Evolutionary conservation across 2,888 invertebrate species (phyloP), one percentile per base, ranked within the genome.

Genomic region (Rhagium mordax): DNA sequence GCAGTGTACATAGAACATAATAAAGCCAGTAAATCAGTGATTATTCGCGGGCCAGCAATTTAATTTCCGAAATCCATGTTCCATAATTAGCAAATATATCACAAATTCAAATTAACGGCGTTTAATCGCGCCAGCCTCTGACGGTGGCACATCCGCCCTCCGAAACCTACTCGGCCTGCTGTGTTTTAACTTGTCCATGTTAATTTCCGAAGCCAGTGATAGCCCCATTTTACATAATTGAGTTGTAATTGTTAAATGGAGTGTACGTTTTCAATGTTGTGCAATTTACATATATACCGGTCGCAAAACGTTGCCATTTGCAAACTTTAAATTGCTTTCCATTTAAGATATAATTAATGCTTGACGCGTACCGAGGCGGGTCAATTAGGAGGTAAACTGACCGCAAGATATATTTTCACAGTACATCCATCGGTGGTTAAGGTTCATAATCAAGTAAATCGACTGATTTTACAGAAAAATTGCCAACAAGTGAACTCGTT

Each of bases 231-330:
- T 87, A 82, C 87, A 87, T 87, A 87, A 87, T 87, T 87, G 87
- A 87, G 85, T 87, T 86, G 85, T 87, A 86, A 87, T 87, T 87
- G 87, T 85, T 87, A 85, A 87, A 87, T 87, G 86, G 87, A 84
- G 84, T 85, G 86, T 85, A 81, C 83, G 81, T 86, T 87, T 86
- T 85, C 86, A 86, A 86, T 86, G 85, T 85, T 84, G 82, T 79
- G 75, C 81, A 78, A 87, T 87, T 87, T 87, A 85, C 87, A 87
- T 87, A 86, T 84, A 85, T 84, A 85, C 86, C 85, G 85, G 85
- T 81, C 81, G 77, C 71, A 61, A 70, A 79, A 78, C 80, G 72
- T 72, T 71, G 78, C 79, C 77, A 77, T 81, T 82, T 81, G n/a
- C 79, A 79, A 70, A 79, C 75, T 82, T 83, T 82, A 81, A 83